Evolutionary conservation across 2,797 vertebrate genomes (phyloP), one percentile per base, ranked within the genome.

Genomic region (Vipera ursinii): DNA sequence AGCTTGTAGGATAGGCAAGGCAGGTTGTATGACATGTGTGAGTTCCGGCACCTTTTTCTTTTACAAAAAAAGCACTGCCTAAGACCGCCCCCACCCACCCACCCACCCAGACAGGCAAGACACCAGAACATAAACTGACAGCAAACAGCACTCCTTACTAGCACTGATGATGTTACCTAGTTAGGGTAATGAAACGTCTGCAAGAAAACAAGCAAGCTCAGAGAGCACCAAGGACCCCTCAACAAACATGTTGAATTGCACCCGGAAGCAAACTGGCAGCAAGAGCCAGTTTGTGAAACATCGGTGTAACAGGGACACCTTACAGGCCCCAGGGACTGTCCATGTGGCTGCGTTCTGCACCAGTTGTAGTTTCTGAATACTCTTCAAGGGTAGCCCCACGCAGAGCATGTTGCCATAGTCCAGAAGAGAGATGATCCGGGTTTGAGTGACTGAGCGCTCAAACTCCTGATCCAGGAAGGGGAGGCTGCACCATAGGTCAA

Each of bases 261-360:
- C n/a, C 14, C 2, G 14, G n/a, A 69, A 69, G n/a, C 65, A 69
- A 69, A 32, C n/a, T 2, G 12, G 4, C 63, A 65, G 63, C 28
- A 28, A 14, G 63, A 65, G n/a, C 0, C 0, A 4, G n/a, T 5
- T 69, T 32, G n/a, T 6, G 63, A 69, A 69, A 69, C 63, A 15
- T 69, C 13, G 2, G n/a, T 15, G 5, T 69, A 69, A 69, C 28
- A 6, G 13, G 63, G 13, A 13, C 63, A 15, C 28, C 63, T n/a
- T n/a, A 32, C 3, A 15, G n/a, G 13, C 2, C n/a, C n/a, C 65
- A 69, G 15, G 65, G 32, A 69, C 65, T 15, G 14, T 69, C 65
- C 5, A 0, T 6, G 13, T 0, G 28, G 2, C 63, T 69, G 63
- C 63, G 6, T 32, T 15, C 28, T 4, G 15, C 6, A n/a, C 65